Evolutionary conservation across 1,140 invertebrate genomes (phyloP).

Genomic region (Cecropterus lyciades): DNA sequence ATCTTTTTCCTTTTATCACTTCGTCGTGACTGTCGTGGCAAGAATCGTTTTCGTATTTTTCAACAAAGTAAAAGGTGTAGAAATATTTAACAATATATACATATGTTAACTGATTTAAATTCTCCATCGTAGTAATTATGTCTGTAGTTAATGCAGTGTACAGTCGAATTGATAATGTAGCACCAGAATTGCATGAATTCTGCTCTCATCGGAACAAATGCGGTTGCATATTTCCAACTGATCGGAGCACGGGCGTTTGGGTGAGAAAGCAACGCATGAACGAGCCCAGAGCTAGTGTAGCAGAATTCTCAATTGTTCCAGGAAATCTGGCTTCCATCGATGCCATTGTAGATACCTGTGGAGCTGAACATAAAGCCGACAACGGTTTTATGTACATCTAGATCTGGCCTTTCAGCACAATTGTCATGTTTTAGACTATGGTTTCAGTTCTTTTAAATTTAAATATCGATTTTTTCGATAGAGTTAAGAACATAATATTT

Average conservation of each 20-base stretch:
- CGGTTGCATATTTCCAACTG: constrained; percentile 52
- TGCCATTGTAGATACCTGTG: constrained; percentile 36
- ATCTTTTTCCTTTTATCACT: too few relatives aligned
- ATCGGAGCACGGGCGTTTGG: constrained; percentile 54
- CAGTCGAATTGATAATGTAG: constrained; percentile 12
- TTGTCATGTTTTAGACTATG: constrained; percentile 28
- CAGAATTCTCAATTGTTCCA: constrained; percentile 62
- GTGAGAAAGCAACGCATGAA: constrained; percentile 65
- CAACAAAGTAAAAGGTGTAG: too few relatives aligned
- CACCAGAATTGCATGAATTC: constrained; percentile 30
- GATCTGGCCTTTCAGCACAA: constrained; percentile 44
- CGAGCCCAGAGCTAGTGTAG: constrained; percentile 60
- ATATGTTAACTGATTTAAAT: too few relatives aligned
- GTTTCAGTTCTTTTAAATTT: too few relatives aligned
- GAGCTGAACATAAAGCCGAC: constrained; percentile 42
- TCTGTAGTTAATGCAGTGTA: not conserved
- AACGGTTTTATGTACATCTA: constrained; percentile 67
- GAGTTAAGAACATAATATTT: too few relatives aligned
- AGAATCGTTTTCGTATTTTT: too few relatives aligned
- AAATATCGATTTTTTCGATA: too few relatives aligned
- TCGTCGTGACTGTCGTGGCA: too few relatives aligned
- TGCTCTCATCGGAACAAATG: constrained; percentile 36
- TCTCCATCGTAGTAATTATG: too few relatives aligned
- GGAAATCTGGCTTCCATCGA: constrained; percentile 55
- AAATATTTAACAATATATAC: too few relatives aligned